These are phyloP conservation scores for Agonopterix subpropinquella DNA, from an alignment of 2,888 invertebrate species.

Conservation along the genomic window DNA sequence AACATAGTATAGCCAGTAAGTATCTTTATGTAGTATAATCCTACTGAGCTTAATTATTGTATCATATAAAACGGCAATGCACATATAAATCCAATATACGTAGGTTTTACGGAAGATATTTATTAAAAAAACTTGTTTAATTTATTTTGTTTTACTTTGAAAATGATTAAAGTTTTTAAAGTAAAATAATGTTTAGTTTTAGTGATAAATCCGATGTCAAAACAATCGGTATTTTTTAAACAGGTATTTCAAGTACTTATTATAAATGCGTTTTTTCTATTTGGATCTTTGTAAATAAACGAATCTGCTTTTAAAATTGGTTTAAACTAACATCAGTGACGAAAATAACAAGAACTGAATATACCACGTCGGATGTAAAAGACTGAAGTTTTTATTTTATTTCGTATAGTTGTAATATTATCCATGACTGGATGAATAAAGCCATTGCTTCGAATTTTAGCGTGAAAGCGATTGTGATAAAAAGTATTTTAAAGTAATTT, in stretches of 20 bases:
- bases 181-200: constrained; percentile 44
- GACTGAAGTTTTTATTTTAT: constrained; percentile 61
- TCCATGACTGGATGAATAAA: constrained; percentile 53
- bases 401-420: constrained; percentile 48
- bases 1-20: constrained; percentile 52
- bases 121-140: constrained; percentile 45
- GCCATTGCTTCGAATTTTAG: constrained; percentile 51
- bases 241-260: constrained; percentile 29
- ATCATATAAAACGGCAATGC: constrained; percentile 31
- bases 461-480: constrained; percentile 61
- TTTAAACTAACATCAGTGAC: constrained; percentile 11
- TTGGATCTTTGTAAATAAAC: constrained; percentile 20
- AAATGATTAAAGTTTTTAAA: constrained; percentile 29
- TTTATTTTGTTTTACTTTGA: constrained; percentile 48
- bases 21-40: constrained; percentile 33
- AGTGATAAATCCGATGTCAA: constrained; percentile 46
- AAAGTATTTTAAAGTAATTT: constrained; percentile 59
- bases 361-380: constrained; percentile 55
- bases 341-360: constrained; percentile 23
- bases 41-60: constrained; percentile 34
- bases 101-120: constrained; percentile 45
- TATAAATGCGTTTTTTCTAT: constrained; percentile 9
- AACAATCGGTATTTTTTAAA: constrained; percentile 39
- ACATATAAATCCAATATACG: constrained; percentile 39
- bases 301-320: constrained; percentile 4